Evolutionary conservation across 1,140 invertebrate genomes (phyloP), one percentile per base, ranked within the genome.

Genomic region (Neodiprion pinetum): DNA sequence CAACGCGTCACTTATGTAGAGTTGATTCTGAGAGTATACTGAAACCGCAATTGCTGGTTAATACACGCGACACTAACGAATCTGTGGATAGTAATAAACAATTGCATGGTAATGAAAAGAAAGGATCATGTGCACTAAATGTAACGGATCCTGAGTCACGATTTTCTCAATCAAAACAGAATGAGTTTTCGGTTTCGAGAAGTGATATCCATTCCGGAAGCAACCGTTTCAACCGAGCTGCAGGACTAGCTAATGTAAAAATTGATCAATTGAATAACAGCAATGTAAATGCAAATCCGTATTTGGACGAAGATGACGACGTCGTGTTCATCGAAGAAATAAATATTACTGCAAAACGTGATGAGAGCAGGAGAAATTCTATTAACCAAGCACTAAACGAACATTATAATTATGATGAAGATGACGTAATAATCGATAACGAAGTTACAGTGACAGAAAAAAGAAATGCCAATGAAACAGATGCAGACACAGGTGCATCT

Each of bases 371-470:
- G 11, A 12, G 0, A 61, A 61, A 61, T 12, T 17, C 53, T 61
- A 17, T 61, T 61, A 17, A 61, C 11, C 11, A 61, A 61, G 3
- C 53, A 61, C 11, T 61, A 0, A 61, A 61, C n/a, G 53, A 9
- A 61, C 53, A 9, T 5, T 40, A 40, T 40, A 40, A 40, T 40
- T 40, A 40, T 40, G 28, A 40, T 40, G 53, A 61, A 12, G 53
- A 61, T 17, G 77, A 49, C 12, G 11, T 68, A 3, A 70, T 70
- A 10, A 14, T 78, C 77, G 8, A 75, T 80, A 73, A 79, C 71
- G 77, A 77, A 47, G 67, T 79, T 23, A 9, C 28, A 3, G 73
- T 76, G 68, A 78, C 79, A 76, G 28, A 48, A 21, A 67, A 7
- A 67, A 67, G 70, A 5, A 75, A 77, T 1, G 23, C 49, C 0